Base-by-base conservation (phyloP, 1,140 invertebrate species). In the Dryas iulia region DNA sequence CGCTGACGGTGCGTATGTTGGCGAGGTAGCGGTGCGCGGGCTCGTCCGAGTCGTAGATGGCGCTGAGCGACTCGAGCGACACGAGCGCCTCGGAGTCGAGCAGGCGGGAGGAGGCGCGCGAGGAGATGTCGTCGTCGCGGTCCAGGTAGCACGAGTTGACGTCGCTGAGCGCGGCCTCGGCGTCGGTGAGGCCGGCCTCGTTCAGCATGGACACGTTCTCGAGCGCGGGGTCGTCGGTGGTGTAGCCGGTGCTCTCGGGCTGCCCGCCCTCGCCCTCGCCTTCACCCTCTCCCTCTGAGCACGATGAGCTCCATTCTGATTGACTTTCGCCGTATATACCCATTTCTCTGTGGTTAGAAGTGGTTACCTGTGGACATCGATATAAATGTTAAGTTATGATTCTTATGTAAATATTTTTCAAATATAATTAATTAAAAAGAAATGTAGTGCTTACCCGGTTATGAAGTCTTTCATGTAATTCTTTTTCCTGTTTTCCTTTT, bases 21-120 rank as follows among this genome's bases (percentile, higher is more conserved):
- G 95, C 95, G 10, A 96, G 87, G 87, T 96, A 95, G 57, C 95
- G 92, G 78, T 96, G 95, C 71, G 95, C 94, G 10, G 94, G 93
- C 66, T 96, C 96, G 79, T 97, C 96, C 1, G 95, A 97, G 91
- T 98, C 97, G 86, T 97, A 97, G 68, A 96, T 94, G 57, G 95
- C 95, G 86, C 95, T 96, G 54, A 96, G 92, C 11, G 95, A 96
- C 85, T 97, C 96, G 21, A 96, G 87, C 59, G 95, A 96, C 67
- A 97, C 93, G 30, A 96, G 92, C 14, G 96, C 94, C 79, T 96
- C 95, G 2, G 95, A 95, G 79, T 96, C 95, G 74, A 96, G 94
- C 18, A 96, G 93, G 12, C 96, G 93, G 8, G 96, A 96, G 53
- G 96, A 96, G 7, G 96, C 96, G 63, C 96, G 91, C 0, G 95